Base-by-base conservation (phyloP, 2,797 vertebrate species). In the Mus caroli region DNA sequence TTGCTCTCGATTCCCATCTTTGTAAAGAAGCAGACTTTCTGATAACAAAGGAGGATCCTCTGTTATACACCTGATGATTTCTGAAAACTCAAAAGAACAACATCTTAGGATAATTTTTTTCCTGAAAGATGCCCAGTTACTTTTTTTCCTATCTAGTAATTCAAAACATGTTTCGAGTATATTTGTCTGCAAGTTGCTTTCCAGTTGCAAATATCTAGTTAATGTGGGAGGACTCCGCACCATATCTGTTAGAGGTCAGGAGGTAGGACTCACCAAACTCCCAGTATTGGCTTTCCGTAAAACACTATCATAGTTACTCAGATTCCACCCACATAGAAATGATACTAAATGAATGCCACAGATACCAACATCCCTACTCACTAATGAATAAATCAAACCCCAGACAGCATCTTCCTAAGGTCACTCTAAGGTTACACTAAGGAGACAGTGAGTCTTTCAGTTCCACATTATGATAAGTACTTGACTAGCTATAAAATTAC, bases 21-120 rank as follows among this genome's bases (percentile, higher is more conserved):
- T 96, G 69, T n/a, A 87, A 88, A 88, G 87, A 54, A 76, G 58
- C 75, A 89, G 82, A 83, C 58, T 40, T 91, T 88, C 24, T 93
- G 40, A 88, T 4, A 54, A 40, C 56, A 69, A 60, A 90, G 85
- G 40, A 83, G 92, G 12, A 22, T 83, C 54, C 94, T 93, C n/a
- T 86, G 37, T 71, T 56, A 13, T 5, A 64, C 1, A 86, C 19
- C 77, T 76, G 60, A 5, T 58, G 34, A 87, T 96, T 87, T 50
- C 24, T 71, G 17, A n/a, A 91, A 82, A 28, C 67, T 91, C 37
- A 91, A 56, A 56, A 88, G 58, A 92, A 84, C 7, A 64, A 50
- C 83, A 84, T 87, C 75, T 91, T 90, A 84, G 37, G 28, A 79
- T 91, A 91, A 93, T 43, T 77, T 54, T 54, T 69, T 93, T 89